Percentiles rank a stretch among this genome's conserved stretches.
Evolutionary conservation across 2,888 invertebrate genomes (phyloP).

Genomic region (Drosophila nigricruria): DNA sequence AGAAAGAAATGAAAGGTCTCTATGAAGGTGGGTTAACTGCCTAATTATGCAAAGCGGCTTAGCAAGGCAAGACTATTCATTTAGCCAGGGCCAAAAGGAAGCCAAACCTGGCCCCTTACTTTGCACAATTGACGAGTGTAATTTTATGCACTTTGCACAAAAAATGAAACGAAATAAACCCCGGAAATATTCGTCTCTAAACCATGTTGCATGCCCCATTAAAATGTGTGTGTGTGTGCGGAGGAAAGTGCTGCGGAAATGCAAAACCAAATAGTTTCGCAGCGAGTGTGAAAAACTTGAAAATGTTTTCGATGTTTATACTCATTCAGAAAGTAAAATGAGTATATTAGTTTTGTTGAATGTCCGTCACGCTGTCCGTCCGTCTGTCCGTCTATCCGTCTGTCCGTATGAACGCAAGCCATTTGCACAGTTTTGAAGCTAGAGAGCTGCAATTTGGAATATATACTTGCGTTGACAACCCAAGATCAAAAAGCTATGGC

Average conservation of each 20-base stretch:
- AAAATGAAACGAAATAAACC: constrained; percentile 16
- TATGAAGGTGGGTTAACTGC: constrained; percentile 36
- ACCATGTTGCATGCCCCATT: constrained; percentile 53
- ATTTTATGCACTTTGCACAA: constrained; percentile 32
- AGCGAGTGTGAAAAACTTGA: constrained; percentile 63
- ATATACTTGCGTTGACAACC: no score
- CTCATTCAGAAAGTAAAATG: no score
- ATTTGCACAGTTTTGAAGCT: no score
- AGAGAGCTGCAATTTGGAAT: no score
- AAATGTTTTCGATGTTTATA: constrained; percentile 56
- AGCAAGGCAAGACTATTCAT: constrained; percentile 32
- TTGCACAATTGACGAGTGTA: constrained; percentile 55
- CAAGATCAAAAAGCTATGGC: no score
- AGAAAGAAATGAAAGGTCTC: constrained; percentile 35
- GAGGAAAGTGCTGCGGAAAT: constrained; percentile 65
- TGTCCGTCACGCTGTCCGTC: no score
- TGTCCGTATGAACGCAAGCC: no score
- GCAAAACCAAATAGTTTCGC: constrained; percentile 61
- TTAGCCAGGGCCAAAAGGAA: constrained; percentile 48
- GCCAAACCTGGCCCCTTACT: constrained; percentile 44
- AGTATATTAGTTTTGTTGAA: no score
- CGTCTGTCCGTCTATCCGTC: no score
- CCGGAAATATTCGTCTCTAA: constrained; percentile 45
- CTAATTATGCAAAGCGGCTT: constrained; percentile 77
- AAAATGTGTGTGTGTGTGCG: constrained; percentile 29